Percentiles rank a stretch among this genome's conserved stretches.
These are phyloP conservation scores for Corythornis madagascariensis DNA, from an alignment of 2,113 vertebrate species.

Conservation along the genomic window DNA sequence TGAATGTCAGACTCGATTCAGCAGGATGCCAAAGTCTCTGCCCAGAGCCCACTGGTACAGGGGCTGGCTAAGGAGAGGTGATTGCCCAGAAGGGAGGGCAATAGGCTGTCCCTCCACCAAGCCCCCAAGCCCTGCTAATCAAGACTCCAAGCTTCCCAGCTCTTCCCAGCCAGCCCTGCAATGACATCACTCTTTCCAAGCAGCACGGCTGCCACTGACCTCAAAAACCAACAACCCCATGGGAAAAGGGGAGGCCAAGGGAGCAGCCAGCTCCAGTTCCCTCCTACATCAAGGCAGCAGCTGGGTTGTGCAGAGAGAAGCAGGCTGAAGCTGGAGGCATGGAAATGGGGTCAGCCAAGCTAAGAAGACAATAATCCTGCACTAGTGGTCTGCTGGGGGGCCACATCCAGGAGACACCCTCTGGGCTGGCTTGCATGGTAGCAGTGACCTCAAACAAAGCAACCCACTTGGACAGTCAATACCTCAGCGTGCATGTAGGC, in stretches of 20 bases:
- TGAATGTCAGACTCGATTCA: neutral
- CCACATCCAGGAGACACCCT: slow-evolving; percentile 6
- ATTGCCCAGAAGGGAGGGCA: fast-evolving
- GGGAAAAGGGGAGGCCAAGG: neutral
- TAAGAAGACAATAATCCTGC: neutral
- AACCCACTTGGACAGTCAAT: neutral
- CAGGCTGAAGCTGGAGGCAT: neutral
- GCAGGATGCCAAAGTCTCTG: neutral
- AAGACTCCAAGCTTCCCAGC: neutral
- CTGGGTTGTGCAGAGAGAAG: neutral
- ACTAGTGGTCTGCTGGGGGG: neutral
- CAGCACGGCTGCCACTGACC: neutral
- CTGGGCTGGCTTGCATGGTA: neutral
- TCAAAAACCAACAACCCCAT: neutral
- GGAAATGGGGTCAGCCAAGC: neutral
- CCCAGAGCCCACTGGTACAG: fast-evolving
- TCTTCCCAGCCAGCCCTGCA: slow-evolving; percentile 16
- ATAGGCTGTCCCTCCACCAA: neutral
- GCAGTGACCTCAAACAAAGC: neutral
- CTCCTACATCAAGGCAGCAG: neutral
- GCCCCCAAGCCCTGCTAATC: neutral
- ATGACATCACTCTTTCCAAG: slow-evolving; percentile 41
- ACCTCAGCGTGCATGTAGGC: slow-evolving; percentile 80
- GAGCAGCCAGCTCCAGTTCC: neutral
- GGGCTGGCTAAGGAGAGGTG: neutral